Percentiles rank a stretch among this genome's conserved stretches.
Evolutionary conservation across 35 echinoderm and acorn worm genomes (phyloP).

Genomic region (Diadema setosum): DNA sequence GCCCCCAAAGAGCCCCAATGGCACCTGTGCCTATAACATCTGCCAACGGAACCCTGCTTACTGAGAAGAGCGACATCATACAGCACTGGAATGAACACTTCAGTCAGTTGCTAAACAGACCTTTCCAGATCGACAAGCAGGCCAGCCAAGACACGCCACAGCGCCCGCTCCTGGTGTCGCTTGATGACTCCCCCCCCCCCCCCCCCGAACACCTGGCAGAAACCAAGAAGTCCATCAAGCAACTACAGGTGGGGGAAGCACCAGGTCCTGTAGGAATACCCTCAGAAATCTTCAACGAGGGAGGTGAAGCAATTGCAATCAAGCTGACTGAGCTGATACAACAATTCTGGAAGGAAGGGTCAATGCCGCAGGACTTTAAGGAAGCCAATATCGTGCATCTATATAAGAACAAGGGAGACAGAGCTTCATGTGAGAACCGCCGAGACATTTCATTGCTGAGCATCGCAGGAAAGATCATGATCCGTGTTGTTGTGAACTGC

Average conservation of each 20-base stretch:
- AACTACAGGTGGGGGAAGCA: neutral
- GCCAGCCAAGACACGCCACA: too few species aligned
- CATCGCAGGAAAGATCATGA: too few species aligned
- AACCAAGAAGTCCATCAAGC: neutral
- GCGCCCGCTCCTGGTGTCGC: neutral
- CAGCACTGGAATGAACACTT: neutral
- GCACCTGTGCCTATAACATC: neutral
- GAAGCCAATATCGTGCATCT: too few species aligned
- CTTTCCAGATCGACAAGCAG: too few species aligned
- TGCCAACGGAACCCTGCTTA: too few species aligned
- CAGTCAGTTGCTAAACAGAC: too few species aligned
- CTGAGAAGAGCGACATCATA: neutral
- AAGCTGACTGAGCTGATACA: neutral
- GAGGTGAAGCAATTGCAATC: neutral
- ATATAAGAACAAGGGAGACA: too few species aligned
- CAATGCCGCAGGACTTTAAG: too few species aligned
- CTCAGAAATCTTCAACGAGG: neutral
- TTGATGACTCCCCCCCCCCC: neutral
- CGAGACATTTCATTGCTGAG: too few species aligned
- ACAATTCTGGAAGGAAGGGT: neutral
- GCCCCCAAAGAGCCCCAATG: neutral
- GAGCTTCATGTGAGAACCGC: too few species aligned
- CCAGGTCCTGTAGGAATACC: neutral
- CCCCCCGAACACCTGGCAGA: too few species aligned
- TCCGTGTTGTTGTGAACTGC: too few species aligned